These are phyloP conservation scores for Orthonychiurus folsomi DNA, from an alignment of 2,888 invertebrate species.

Conservation along the genomic window DNA sequence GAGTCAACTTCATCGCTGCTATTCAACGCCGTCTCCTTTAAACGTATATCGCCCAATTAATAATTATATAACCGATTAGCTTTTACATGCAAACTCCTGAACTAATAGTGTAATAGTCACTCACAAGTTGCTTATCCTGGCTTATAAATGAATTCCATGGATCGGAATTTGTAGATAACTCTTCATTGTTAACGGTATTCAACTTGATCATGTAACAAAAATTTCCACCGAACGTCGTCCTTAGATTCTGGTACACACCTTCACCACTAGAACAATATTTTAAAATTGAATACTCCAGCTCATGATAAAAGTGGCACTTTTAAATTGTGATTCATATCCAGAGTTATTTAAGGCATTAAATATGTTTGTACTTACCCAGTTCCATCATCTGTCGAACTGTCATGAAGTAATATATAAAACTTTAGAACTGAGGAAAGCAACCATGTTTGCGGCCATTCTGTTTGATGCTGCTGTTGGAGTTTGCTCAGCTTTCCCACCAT, in stretches of 20 bases:
- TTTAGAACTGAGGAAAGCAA: slow-evolving; percentile 63
- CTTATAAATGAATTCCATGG: slow-evolving; percentile 21
- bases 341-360: background rate
- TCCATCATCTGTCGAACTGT: slow-evolving; percentile 61
- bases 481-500: slow-evolving; percentile 44
- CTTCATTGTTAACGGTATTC: slow-evolving; percentile 48
- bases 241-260: slow-evolving; percentile 70
- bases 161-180: slow-evolving; percentile 19
- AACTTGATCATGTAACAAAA: slow-evolving; percentile 83
- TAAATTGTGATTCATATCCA: background rate
- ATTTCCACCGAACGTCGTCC: slow-evolving; percentile 73
- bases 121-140: slow-evolving; percentile 22
- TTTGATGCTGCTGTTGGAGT: slow-evolving; percentile 69
- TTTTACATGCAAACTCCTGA: too few relatives aligned
- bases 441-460: slow-evolving; percentile 59
- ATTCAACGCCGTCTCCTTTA: too few relatives aligned
- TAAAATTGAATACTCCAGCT: slow-evolving; percentile 46
- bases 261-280: too few relatives aligned
- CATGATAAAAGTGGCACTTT: background rate
- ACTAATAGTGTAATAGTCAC: too few relatives aligned
- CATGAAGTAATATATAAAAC: slow-evolving; percentile 83
- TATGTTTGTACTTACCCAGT: slow-evolving; percentile 64
- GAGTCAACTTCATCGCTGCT: too few relatives aligned
- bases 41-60: too few relatives aligned
- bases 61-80: too few relatives aligned